Evolutionary conservation across 1,140 invertebrate species (phyloP), one percentile per base, ranked within the genome.

Genomic region (Anoplophora glabripennis): DNA sequence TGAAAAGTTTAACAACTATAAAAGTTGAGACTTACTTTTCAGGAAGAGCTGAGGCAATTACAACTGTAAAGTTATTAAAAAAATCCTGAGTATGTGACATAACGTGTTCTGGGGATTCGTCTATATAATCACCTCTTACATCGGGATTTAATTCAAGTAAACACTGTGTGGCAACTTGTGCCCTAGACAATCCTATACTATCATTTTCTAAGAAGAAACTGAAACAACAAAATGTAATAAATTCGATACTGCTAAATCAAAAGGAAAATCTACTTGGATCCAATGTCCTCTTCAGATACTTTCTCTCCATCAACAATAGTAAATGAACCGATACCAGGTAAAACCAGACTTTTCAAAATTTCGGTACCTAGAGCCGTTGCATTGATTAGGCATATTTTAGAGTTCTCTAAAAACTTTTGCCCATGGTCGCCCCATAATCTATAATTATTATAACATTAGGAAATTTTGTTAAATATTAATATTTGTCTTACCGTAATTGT

Each of bases 361-460:
- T 99, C 97, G 40, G 94, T 96, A 33, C 96, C 96, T 49, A 95
- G 83, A 8, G 92, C 93, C 53, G 88, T 95, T 1, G 94, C 94
- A 81, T 98, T 97, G 60, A 99, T 90, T 4, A 99, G 72, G 75
- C 97, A 99, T 70, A 99, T 84, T 76, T 92, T 89, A 21, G 93
- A 88, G 49, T 80, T 80, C 82, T 98, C 96, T 38, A 99, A 78
- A 7, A 88, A 81, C 56, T 82, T 75, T 78, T 99, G 97, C 1
- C 97, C 97, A 80, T 98, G 92, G 76, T 99, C 96, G 57, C 96
- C 96, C 97, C 97, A 99, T 68, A 99, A 82, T 75, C 95, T 89
- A 64, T 42, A 75, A 75, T 12, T 49, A 45, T 28, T 28, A 28
- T 28, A 28, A 28, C 2, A 28, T 28, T 28, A 28, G 21, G 4